These are phyloP conservation scores for Mobula birostris DNA, from an alignment of 2,113 vertebrate species.

Conservation along the genomic window DNA sequence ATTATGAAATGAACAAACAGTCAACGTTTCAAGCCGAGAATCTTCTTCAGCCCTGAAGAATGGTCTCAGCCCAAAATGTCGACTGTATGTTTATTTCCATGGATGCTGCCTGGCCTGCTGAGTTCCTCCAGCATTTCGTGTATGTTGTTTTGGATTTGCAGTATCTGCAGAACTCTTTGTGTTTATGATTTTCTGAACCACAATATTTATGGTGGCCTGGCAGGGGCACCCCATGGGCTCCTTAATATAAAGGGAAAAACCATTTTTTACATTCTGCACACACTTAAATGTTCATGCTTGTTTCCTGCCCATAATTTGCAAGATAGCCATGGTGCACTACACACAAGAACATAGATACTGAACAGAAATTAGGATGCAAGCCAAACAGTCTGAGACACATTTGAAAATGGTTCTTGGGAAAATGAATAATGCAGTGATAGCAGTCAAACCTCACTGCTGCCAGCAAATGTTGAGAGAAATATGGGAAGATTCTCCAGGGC, in stretches of 20 bases:
- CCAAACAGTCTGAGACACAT: not conserved
- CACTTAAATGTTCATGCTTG: not conserved
- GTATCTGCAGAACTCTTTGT: too few species aligned
- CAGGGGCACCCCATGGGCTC: not conserved
- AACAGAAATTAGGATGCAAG: not conserved
- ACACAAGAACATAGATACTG: too few species aligned
- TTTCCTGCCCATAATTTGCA: not conserved
- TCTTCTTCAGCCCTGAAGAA: too few species aligned
- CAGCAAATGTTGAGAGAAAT: not conserved
- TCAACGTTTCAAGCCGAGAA: too few species aligned
- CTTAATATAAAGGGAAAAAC: not conserved
- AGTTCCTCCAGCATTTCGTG: too few species aligned
- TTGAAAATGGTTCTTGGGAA: not conserved
- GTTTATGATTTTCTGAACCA: not conserved
- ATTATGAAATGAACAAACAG: too few species aligned
- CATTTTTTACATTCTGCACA: not conserved
- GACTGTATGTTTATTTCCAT: too few species aligned
- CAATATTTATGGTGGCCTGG: not conserved
- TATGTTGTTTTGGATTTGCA: too few species aligned
- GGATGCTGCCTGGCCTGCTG: too few species aligned
- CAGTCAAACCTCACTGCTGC: too few species aligned
- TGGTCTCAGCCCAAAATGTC: too few species aligned
- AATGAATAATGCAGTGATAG: not conserved
- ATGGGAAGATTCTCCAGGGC: too few species aligned
- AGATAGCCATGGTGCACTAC: not conserved